A percentile compares a stretch with the other conserved stretches of the same genome.
Conservation (phyloP, 2,113 vertebrate species). For the Edolisoma coerulescens region DNA sequence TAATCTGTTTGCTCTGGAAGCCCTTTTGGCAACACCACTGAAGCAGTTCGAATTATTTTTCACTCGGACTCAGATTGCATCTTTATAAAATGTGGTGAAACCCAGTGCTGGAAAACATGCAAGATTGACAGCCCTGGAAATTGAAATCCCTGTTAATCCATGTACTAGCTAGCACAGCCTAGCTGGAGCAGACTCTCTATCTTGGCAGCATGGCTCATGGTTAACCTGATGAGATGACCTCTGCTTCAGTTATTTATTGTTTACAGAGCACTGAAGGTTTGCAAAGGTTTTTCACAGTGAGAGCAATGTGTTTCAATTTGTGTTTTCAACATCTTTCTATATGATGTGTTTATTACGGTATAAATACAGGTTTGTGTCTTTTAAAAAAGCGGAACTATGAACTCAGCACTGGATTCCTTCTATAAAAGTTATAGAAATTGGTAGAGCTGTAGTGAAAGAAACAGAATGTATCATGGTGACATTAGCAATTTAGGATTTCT, state of each 20-base stretch:
- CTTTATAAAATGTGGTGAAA: conserved; percentile 6
- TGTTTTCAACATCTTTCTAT: not conserved
- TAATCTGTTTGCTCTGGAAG: not conserved
- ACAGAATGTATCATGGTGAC: not conserved
- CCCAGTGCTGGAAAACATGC: not conserved
- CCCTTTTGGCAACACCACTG: not conserved
- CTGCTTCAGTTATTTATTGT: conserved; percentile 5
- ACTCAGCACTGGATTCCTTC: not conserved
- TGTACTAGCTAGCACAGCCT: not conserved
- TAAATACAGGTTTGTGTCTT: not conserved
- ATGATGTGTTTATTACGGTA: not conserved
- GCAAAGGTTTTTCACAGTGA: not conserved
- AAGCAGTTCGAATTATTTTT: not conserved
- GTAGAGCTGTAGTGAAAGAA: not conserved
- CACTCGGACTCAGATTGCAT: not conserved
- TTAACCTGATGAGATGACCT: conserved; percentile 15
- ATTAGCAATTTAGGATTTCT: not conserved
- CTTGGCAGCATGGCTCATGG: not conserved
- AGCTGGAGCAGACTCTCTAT: not conserved
- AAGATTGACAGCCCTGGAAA: conserved; percentile 12
- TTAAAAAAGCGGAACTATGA: not conserved
- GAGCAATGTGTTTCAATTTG: not conserved
- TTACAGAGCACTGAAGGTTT: not conserved
- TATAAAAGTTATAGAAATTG: not conserved
- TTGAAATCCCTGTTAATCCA: conserved; percentile 15